A percentile compares a stretch with the other conserved stretches of the same genome.
Evolutionary conservation across 2,797 vertebrate genomes (phyloP).

Genomic region (Danio tinwini): DNA sequence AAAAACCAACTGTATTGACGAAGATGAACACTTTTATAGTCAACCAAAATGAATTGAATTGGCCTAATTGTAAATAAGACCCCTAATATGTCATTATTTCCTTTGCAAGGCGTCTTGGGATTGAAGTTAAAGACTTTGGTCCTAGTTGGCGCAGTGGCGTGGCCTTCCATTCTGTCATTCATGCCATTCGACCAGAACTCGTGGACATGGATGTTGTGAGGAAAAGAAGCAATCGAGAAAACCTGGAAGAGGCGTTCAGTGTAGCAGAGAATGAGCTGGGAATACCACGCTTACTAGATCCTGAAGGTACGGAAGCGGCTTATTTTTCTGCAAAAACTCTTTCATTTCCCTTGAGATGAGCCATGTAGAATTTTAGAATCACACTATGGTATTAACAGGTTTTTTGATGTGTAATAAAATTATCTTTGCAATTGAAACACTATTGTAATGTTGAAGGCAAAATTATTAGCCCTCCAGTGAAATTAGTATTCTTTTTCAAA

Average conservation of each 20-base stretch:
- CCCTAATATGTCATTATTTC: background rate
- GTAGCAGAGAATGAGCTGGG: constrained; percentile 93
- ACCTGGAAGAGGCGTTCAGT: constrained; percentile 92
- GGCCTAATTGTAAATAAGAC: background rate
- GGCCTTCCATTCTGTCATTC: constrained; percentile 93
- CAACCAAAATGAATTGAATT: background rate
- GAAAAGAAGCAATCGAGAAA: constrained; percentile 86
- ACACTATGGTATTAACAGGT: background rate
- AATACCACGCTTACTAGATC: constrained; percentile 94
- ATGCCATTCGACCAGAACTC: constrained; percentile 92
- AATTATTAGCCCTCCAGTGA: too few species aligned
- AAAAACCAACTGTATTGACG: too few species aligned
- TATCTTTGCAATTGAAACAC: background rate
- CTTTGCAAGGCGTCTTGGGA: constrained; percentile 83
- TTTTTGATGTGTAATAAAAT: background rate
- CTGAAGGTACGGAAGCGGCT: constrained; percentile 85
- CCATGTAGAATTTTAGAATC: background rate
- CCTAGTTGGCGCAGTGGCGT: constrained; percentile 92
- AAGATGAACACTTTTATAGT: background rate
- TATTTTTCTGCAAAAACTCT: background rate
- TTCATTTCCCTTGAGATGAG: background rate
- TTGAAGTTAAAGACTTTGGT: constrained; percentile 97
- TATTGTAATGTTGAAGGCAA: background rate
- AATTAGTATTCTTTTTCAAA: too few species aligned
- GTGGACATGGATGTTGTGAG: constrained; percentile 90